These are phyloP conservation scores for Thamnophis sirtalis DNA, from an alignment of 2,113 vertebrate species.

Conservation along the genomic window DNA sequence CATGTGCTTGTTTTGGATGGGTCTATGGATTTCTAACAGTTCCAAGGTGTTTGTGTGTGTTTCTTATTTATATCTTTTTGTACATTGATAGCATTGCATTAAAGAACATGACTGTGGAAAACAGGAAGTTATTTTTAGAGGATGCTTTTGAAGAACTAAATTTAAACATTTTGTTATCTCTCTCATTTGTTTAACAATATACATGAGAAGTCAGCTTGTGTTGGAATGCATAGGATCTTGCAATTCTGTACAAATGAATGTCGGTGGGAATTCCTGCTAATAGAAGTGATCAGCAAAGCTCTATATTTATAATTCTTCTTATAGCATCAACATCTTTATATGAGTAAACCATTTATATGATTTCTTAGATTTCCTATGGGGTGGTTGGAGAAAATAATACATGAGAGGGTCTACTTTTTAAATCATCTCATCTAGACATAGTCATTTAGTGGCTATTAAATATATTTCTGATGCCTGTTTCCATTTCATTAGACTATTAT, in stretches of 20 bases:
- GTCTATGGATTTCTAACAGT: background rate
- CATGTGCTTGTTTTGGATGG: background rate
- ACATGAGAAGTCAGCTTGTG: background rate
- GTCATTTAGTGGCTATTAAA: background rate
- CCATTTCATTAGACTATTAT: conserved; percentile 86
- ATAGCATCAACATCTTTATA: background rate
- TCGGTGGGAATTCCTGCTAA: background rate
- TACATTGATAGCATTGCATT: background rate
- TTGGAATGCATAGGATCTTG: background rate
- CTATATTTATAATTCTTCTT: background rate
- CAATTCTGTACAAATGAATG: background rate
- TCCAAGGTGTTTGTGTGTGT: background rate
- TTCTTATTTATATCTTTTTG: background rate
- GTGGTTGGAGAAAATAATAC: background rate
- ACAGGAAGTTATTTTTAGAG: background rate
- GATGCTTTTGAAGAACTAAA: background rate
- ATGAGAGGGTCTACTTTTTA: background rate
- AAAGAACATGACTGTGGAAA: background rate
- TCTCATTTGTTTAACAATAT: background rate
- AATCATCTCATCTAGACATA: background rate
- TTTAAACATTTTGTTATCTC: background rate
- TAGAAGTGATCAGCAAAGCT: background rate
- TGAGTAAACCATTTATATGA: background rate
- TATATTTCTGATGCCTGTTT: conserved; percentile 29
- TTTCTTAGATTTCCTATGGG: background rate